Evolutionary conservation across 2,797 vertebrate genomes (phyloP).

Genomic region (Champsocephalus gunnari): DNA sequence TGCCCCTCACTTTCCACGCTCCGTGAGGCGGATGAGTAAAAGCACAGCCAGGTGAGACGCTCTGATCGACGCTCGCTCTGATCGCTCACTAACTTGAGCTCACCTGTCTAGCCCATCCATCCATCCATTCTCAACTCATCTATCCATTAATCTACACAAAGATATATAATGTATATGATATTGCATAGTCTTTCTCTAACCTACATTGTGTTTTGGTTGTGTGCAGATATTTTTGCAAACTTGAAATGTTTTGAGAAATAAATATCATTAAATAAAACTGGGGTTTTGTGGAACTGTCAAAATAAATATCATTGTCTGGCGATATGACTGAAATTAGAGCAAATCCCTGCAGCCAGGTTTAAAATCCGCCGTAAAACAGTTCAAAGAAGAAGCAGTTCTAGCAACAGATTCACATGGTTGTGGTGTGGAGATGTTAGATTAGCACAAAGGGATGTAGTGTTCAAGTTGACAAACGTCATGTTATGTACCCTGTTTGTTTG

Average conservation of each 20-base stretch:
- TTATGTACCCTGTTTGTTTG: conserved; percentile 9
- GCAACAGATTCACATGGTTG: not conserved
- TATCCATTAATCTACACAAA: no score
- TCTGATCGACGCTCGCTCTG: no score
- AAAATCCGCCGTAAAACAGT: not conserved
- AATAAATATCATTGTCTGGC: not conserved
- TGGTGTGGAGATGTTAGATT: not conserved
- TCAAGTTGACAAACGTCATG: not conserved
- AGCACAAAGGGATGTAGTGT: not conserved
- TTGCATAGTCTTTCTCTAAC: no score
- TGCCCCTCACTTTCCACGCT: no score
- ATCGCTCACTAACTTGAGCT: no score
- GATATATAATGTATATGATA: no score
- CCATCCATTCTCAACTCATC: no score
- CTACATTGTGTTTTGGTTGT: no score
- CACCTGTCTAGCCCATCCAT: no score
- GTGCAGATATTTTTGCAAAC: no score
- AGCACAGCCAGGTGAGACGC: no score
- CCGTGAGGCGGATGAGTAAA: no score
- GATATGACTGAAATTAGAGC: not conserved
- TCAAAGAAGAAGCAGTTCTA: not conserved
- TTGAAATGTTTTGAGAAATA: not conserved
- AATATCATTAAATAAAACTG: not conserved
- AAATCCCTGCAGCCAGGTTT: not conserved
- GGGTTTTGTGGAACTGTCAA: not conserved